These are phyloP conservation scores for Falco columbarius DNA, from an alignment of 2,797 vertebrate species.

Conservation along the genomic window DNA sequence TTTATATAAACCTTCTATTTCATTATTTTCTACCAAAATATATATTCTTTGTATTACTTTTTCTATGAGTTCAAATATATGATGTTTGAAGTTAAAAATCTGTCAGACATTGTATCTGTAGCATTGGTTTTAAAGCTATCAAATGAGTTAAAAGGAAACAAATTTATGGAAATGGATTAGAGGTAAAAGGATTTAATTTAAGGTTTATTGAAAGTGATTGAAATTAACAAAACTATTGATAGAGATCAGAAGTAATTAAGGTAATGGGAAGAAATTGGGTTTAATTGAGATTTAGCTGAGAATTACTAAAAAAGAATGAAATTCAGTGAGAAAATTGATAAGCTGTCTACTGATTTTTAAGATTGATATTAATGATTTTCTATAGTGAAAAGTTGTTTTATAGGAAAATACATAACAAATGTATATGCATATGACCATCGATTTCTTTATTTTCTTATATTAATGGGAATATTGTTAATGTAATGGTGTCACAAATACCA, in stretches of 20 bases:
- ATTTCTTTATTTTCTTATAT: not conserved
- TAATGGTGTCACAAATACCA: not conserved
- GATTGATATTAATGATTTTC: conserved; percentile 28
- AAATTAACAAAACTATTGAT: conserved; percentile 64
- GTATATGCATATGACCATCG: not conserved
- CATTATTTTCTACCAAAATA: not conserved
- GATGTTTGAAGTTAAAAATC: not conserved
- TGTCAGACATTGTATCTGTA: not conserved
- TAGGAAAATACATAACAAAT: not conserved
- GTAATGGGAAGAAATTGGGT: conserved; percentile 15
- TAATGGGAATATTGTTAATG: not conserved
- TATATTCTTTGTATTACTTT: not conserved
- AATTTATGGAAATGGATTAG: conserved; percentile 48
- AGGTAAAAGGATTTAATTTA: conserved; percentile 51
- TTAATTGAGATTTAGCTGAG: conserved; percentile 56
- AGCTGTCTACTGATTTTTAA: not conserved
- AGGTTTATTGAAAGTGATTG: conserved; percentile 62
- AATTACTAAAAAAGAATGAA: conserved; percentile 23
- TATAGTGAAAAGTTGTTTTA: not conserved
- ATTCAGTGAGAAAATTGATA: conserved; percentile 35
- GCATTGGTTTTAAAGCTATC: not conserved
- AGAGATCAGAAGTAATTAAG: conserved; percentile 51
- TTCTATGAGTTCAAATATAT: not conserved
- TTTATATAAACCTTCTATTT: not conserved
- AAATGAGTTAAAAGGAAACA: conserved; percentile 12